phyloP scores from a whole-genome alignment of 1,140 invertebrate genomes.

The Telenomus remus region DNA sequence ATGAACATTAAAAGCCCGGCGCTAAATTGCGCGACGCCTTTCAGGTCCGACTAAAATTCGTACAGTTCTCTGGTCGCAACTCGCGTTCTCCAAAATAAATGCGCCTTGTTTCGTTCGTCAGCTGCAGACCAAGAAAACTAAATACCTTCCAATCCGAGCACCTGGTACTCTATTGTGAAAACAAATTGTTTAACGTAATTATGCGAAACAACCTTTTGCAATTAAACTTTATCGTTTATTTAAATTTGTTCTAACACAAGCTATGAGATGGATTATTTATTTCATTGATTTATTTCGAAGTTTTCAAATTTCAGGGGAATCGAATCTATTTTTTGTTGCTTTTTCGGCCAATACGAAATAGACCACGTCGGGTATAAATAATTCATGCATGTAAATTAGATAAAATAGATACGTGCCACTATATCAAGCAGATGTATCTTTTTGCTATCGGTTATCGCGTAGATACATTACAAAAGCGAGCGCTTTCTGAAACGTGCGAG shows the following conservation, averaged over 20 bases:
- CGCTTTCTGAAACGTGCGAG: constrained; percentile 51
- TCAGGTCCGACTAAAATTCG: not conserved
- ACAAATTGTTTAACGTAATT: no score
- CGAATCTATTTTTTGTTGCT: constrained; percentile 5
- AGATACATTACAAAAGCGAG: constrained; percentile 52
- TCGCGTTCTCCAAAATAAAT: not conserved
- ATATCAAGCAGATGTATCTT: constrained; percentile 55
- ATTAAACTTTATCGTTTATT: no score
- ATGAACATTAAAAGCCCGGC: not conserved
- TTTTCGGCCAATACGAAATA: constrained; percentile 7
- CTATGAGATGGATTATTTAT: no score
- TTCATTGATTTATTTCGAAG: no score
- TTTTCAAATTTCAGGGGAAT: not conserved
- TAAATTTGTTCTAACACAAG: no score
- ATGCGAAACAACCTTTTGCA: no score
- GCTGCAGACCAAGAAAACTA: not conserved
- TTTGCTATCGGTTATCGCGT: constrained; percentile 51
- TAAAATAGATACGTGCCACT: constrained; percentile 52
- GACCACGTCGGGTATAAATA: constrained; percentile 28
- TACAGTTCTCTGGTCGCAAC: not conserved
- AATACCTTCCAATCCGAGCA: not conserved
- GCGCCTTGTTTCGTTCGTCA: not conserved
- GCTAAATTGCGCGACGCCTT: not conserved
- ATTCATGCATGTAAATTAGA: constrained; percentile 53
- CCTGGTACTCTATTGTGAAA: no score